Evolutionary conservation across 2,113 vertebrate species (phyloP).

Genomic region (Pygoscelis antarcticus): DNA sequence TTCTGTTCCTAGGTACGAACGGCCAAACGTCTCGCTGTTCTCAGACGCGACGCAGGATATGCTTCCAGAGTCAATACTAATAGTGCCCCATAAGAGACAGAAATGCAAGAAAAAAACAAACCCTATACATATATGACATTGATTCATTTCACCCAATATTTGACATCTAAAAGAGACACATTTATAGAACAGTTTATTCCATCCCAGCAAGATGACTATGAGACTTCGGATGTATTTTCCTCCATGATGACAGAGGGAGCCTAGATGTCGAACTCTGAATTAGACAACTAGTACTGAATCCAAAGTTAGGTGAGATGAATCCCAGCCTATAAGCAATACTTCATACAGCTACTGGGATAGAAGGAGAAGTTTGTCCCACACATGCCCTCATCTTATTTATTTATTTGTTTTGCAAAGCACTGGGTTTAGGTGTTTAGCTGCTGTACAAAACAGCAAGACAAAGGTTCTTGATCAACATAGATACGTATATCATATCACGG

Average conservation of each 20-base stretch:
- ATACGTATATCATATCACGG: fast-evolving
- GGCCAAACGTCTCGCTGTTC: neutral
- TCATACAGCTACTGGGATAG: neutral
- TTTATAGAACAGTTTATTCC: neutral
- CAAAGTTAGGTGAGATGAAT: neutral
- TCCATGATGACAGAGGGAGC: neutral
- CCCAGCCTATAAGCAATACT: neutral
- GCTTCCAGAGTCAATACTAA: neutral
- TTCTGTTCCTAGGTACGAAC: neutral
- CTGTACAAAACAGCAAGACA: neutral
- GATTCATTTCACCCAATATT: neutral
- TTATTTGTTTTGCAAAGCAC: neutral
- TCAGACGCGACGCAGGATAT: neutral
- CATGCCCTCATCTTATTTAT: neutral
- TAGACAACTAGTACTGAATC: neutral
- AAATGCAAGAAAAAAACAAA: neutral
- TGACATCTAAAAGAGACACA: neutral
- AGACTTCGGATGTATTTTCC: neutral
- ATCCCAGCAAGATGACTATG: neutral
- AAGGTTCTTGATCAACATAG: neutral
- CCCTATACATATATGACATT: neutral
- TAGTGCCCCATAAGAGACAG: neutral
- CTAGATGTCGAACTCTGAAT: neutral
- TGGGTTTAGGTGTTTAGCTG: neutral
- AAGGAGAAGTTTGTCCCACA: neutral